Percentiles rank a stretch among this genome's conserved stretches.
Evolutionary conservation across 2,888 invertebrate genomes (phyloP).

Genomic region (Parelbella ahira): DNA sequence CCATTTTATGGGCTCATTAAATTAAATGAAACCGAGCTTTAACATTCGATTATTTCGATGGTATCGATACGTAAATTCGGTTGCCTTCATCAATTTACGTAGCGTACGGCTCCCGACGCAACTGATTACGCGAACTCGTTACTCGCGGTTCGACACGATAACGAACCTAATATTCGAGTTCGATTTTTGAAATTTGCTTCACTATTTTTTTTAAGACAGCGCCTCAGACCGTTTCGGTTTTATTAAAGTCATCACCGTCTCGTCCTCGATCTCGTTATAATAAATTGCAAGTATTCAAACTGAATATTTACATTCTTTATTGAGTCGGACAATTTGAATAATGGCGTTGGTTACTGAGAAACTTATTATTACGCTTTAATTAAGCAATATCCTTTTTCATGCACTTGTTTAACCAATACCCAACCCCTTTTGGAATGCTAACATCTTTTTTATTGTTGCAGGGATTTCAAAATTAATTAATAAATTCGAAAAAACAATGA

Average conservation of each 20-base stretch:
- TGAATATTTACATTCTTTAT: slow-evolving; percentile 27
- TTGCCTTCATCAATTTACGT: slow-evolving; percentile 19
- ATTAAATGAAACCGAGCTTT: slow-evolving; percentile 41
- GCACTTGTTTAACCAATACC: too few species aligned
- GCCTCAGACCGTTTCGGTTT: slow-evolving; percentile 36
- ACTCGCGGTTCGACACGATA: slow-evolving; percentile 32
- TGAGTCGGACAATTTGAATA: slow-evolving; percentile 13
- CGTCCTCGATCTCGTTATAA: slow-evolving; percentile 30
- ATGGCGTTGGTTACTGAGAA: slow-evolving; percentile 12
- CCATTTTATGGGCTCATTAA: slow-evolving; percentile 58
- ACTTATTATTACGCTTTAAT: slow-evolving; percentile 11
- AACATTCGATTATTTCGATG: slow-evolving; percentile 41
- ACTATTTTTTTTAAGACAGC: slow-evolving; percentile 36
- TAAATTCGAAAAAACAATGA: too few species aligned
- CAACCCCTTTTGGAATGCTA: too few species aligned
- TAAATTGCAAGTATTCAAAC: slow-evolving; percentile 29
- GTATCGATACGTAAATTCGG: slow-evolving; percentile 40
- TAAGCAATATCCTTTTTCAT: slow-evolving; percentile 1
- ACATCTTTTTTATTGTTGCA: too few species aligned
- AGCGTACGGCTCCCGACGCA: slow-evolving; percentile 4
- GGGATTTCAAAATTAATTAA: too few species aligned
- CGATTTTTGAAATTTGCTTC: slow-evolving; percentile 36
- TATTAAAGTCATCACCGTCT: slow-evolving; percentile 36
- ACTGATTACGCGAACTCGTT: slow-evolving; percentile 22
- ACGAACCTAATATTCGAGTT: slow-evolving; percentile 46